These are phyloP conservation scores for Sinelater perroti DNA, from an alignment of 2,888 invertebrate genomes.

Conservation along the genomic window DNA sequence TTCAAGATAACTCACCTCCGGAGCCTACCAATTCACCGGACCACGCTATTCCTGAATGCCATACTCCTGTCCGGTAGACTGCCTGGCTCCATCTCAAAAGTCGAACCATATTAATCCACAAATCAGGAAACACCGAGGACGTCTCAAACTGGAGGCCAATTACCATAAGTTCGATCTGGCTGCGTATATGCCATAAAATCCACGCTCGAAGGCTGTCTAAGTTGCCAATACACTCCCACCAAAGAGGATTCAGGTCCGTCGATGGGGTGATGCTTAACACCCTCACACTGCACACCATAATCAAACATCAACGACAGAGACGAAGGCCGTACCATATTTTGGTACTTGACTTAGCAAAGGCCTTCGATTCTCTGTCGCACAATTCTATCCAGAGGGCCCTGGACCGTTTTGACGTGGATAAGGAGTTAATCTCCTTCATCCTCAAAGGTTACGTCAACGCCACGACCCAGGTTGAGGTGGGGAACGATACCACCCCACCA, in stretches of 20 bases:
- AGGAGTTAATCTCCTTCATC: not conserved
- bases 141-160: conserved; percentile 48
- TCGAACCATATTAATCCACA: conserved; percentile 39
- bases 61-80: no score
- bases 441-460: not conserved
- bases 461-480: conserved; percentile 12
- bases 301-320: not conserved
- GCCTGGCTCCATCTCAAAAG: no score
- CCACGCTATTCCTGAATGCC: conserved; percentile 26
- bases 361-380: conserved; percentile 38
- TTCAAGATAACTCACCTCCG: conserved; percentile 21
- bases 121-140: conserved; percentile 37
- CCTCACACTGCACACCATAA: conserved; percentile 21
- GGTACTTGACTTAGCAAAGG: conserved; percentile 34
- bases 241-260: conserved; percentile 49
- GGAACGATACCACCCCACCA: not conserved
- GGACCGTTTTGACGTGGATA: conserved; percentile 12
- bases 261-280: conserved; percentile 56
- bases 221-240: conserved; percentile 36
- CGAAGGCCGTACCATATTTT: conserved; percentile 16
- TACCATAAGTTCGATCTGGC: conserved; percentile 45
- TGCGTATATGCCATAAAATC: conserved; percentile 45
- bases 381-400: conserved; percentile 6
- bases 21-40: not conserved
- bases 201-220: conserved; percentile 33